Conservation (phyloP, 2,113 vertebrate species). For the Setophaga kirtlandii region DNA sequence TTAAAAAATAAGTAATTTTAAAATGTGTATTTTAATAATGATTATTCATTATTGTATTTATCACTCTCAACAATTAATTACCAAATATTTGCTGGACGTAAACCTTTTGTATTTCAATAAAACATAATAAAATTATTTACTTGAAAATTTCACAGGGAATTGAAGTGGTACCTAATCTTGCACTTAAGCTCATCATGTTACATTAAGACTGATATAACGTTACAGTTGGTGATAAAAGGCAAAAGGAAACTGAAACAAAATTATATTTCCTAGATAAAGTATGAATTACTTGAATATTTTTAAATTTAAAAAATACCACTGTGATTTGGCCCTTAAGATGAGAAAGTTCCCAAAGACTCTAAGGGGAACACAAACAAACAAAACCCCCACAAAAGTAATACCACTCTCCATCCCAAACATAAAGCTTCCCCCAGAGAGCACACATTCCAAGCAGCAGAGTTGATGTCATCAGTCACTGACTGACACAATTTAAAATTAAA, state of each 20-base stretch:
- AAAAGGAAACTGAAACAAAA: neutral
- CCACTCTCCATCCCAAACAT: neutral
- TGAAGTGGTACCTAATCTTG: neutral
- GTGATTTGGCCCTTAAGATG: neutral
- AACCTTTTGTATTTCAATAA: conserved; percentile 73
- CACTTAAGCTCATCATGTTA: neutral
- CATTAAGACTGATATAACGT: neutral
- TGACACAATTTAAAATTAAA: neutral
- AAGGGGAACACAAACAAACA: neutral
- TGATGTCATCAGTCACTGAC: neutral
- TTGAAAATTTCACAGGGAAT: neutral
- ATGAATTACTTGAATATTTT: neutral
- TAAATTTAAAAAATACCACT: neutral
- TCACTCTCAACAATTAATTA: conserved; percentile 43
- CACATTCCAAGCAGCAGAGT: neutral
- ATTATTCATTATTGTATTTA: conserved; percentile 46
- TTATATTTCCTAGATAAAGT: neutral
- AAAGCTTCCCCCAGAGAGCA: neutral
- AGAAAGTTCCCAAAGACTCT: neutral
- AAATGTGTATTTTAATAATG: conserved; percentile 40
- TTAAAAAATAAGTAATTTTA: conserved; percentile 10
- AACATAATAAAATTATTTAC: conserved; percentile 59
- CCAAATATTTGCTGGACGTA: conserved; percentile 62
- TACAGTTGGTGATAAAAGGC: neutral
- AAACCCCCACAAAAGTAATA: neutral